These are phyloP conservation scores for Varanus salvator DNA, from an alignment of 2,113 vertebrate species.

Conservation along the genomic window DNA sequence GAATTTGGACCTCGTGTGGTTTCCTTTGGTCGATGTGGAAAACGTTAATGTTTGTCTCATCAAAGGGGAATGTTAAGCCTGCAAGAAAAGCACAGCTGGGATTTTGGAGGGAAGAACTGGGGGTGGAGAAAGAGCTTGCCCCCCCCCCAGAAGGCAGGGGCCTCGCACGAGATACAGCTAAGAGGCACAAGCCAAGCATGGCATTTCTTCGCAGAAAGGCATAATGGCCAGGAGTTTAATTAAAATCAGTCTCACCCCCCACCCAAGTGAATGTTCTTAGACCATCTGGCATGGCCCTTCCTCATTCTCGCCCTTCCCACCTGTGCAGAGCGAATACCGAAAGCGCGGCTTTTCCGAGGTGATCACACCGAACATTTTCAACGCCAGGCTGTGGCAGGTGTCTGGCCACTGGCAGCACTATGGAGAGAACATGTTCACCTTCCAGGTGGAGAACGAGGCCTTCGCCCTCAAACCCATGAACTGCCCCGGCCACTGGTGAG, in stretches of 20 bases:
- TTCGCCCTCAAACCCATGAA: constrained; percentile 97
- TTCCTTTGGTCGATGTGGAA: not conserved
- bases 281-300: fast-evolving
- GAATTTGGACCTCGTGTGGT: not conserved
- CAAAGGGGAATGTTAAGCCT: fast-evolving
- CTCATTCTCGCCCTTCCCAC: not conserved
- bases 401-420: constrained; percentile 96
- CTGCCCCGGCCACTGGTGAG: constrained; percentile 94
- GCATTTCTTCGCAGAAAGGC: not conserved
- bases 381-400: constrained; percentile 86
- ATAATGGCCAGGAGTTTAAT: too few relatives aligned
- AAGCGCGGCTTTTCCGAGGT: constrained; percentile 89
- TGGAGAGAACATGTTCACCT: constrained; percentile 88
- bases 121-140: not conserved
- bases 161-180: not conserved
- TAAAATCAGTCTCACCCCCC: too few relatives aligned
- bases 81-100: not conserved
- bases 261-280: too few relatives aligned
- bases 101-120: not conserved
- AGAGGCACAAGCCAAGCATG: not conserved
- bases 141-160: not conserved
- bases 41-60: not conserved
- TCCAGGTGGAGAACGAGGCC: constrained; percentile 75
- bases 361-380: constrained; percentile 90
- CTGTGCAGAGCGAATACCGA: constrained; percentile 83